Evolutionary conservation across 2,888 invertebrate genomes (phyloP), one percentile per base, ranked within the genome.

Genomic region (Eupithecia inturbata): DNA sequence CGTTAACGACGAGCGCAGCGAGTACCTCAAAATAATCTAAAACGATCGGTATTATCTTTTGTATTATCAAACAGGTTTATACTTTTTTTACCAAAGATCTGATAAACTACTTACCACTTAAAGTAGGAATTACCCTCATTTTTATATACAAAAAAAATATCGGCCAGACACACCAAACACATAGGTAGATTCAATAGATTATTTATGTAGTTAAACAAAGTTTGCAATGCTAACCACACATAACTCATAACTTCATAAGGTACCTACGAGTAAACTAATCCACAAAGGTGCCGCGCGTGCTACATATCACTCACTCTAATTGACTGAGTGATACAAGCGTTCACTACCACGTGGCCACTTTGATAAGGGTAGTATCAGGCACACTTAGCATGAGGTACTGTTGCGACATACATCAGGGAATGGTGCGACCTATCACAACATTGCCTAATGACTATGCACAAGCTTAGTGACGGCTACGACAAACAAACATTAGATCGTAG

Each of bases 261-360:
- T n/a, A n/a, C n/a, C n/a, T n/a, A n/a, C n/a, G n/a, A 19, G 62
- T 31, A 62, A 31, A 62, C 31, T 62, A 62, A 62, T 62, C 62
- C 31, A 19, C 62, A 31, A 31, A 62, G 31, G 62, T 16, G 22
- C 62, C 62, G 62, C 62, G 7, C 19, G 19, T 31, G 26, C 22
- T 4, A 60, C 62, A 62, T 22, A 31, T 60, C 28, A 28, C 60
- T 28, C 28, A 60, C 19, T 60, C 16, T 60, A 60, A 60, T 60
- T 60, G 28, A 16, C 28, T 28, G 60, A 6, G 62, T 31, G 62
- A 31, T 28, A 19, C 31, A 14, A 62, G 31, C 62, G 3, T 31
- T 53, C 10, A 53, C 22, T 31, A 16, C 16, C 62, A 26, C 26
- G 26, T 12, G 12, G 26, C 57, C 22, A 57, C 26, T 57, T 57